Evolutionary conservation across 2,113 vertebrate genomes (phyloP).

Genomic region (Panthera uncia): DNA sequence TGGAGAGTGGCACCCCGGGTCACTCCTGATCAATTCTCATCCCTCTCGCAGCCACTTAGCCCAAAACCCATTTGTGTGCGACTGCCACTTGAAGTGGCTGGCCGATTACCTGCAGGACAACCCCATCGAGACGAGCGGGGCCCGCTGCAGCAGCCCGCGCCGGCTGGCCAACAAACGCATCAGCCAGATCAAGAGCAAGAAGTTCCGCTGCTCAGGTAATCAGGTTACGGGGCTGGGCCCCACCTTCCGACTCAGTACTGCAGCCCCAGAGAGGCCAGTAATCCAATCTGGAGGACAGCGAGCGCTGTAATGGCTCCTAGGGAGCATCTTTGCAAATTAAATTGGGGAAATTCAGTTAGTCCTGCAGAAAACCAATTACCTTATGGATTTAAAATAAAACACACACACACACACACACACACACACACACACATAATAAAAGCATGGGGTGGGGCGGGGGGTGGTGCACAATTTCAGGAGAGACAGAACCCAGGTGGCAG

Average conservation of each 20-base stretch:
- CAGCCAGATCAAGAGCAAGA: slow-evolving; percentile 99
- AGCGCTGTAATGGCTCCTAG: slow-evolving; percentile 84
- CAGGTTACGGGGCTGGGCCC: slow-evolving; percentile 81
- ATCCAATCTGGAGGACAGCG: slow-evolving; percentile 86
- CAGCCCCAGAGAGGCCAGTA: slow-evolving; percentile 84
- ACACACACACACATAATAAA: slow-evolving; percentile 51
- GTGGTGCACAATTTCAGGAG: neutral
- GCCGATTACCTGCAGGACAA: slow-evolving; percentile 99
- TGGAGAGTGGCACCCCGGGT: slow-evolving; percentile 67
- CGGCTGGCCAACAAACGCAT: slow-evolving; percentile 99
- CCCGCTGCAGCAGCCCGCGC: slow-evolving; percentile 97
- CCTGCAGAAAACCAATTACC: slow-evolving; percentile 87
- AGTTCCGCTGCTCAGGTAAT: slow-evolving; percentile 99
- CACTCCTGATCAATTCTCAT: slow-evolving; percentile 58
- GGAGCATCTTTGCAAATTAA: slow-evolving; percentile 87
- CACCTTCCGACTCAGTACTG: slow-evolving; percentile 76
- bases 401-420: slow-evolving; percentile 49
- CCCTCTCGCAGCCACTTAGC: slow-evolving; percentile 93
- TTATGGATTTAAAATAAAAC: slow-evolving; percentile 81
- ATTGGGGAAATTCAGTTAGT: slow-evolving; percentile 89
- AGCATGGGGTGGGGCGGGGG: neutral
- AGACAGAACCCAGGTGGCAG: neutral
- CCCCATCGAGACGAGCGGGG: slow-evolving; percentile 98
- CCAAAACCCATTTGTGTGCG: slow-evolving; percentile 99
- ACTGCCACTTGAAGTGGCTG: slow-evolving; percentile 99